Conservation (phyloP, 2,888 invertebrate species). For the Tenodera sinensis region DNA sequence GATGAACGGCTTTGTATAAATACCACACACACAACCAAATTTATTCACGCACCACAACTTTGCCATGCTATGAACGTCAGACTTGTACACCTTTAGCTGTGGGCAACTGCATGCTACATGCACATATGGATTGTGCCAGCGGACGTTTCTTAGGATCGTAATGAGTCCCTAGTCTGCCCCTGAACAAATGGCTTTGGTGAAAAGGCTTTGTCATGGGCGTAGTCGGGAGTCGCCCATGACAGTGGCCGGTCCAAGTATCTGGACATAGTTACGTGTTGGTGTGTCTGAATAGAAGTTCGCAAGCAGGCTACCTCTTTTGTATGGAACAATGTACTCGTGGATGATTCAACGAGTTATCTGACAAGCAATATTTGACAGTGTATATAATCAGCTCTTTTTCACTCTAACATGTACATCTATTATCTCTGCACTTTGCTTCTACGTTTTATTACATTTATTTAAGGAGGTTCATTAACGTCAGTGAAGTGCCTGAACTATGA, state of each 20-base stretch:
- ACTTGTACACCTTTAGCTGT: neutral
- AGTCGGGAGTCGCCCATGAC: neutral
- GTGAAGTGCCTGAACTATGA: too few species aligned
- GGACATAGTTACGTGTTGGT: too few species aligned
- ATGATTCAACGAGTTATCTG: neutral
- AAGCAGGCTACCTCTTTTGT: too few species aligned
- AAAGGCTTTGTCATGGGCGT: neutral
- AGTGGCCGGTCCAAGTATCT: neutral
- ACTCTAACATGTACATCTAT: too few species aligned
- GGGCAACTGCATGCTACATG: neutral
- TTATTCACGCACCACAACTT: neutral
- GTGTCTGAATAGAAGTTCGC: neutral
- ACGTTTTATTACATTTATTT: too few species aligned
- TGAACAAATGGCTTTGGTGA: neutral
- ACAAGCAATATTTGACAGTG: neutral
- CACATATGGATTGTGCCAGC: neutral
- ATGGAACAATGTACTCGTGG: neutral
- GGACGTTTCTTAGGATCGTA: neutral
- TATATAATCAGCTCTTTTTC: too few species aligned
- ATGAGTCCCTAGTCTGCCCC: neutral
- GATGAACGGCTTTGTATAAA: neutral
- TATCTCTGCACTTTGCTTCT: too few species aligned
- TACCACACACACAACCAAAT: neutral
- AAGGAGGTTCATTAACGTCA: too few species aligned
- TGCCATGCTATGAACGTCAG: neutral